Evolutionary conservation across 2,113 vertebrate species (phyloP).

Genomic region (Siphamia tubifer): DNA sequence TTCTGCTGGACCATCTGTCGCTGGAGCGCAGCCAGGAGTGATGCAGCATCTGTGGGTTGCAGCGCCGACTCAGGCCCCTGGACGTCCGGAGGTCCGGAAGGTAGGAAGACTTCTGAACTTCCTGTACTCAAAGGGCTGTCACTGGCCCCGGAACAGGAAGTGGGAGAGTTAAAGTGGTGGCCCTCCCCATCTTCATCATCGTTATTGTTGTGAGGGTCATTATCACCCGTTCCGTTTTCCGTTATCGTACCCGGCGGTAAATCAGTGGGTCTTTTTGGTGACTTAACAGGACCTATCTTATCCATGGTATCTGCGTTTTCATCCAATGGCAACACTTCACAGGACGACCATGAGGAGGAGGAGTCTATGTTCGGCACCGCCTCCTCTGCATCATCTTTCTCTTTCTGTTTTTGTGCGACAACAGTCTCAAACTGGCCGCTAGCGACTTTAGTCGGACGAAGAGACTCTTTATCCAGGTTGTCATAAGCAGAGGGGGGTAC

Average conservation of each 20-base stretch:
- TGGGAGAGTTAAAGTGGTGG: slow-evolving; percentile 62
- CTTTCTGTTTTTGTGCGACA: neutral
- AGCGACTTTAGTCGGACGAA: neutral
- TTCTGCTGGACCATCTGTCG: slow-evolving; percentile 78
- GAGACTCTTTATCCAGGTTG: slow-evolving; percentile 43
- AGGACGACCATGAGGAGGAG: slow-evolving; percentile 64
- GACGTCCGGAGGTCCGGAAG: slow-evolving; percentile 59
- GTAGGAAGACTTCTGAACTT: slow-evolving; percentile 82
- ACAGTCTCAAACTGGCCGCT: neutral
- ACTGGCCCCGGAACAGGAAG: slow-evolving; percentile 62
- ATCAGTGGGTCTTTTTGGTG: slow-evolving; percentile 20
- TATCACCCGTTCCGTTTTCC: neutral
- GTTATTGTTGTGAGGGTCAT: neutral
- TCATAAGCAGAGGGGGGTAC: slow-evolving; percentile 69
- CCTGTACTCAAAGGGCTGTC: slow-evolving; percentile 72
- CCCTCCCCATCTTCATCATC: neutral
- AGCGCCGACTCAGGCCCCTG: slow-evolving; percentile 23
- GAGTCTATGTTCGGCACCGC: slow-evolving; percentile 24
- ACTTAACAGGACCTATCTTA: neutral
- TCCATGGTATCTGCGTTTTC: slow-evolving; percentile 1
- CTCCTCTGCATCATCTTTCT: neutral
- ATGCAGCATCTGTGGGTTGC: slow-evolving; percentile 31
- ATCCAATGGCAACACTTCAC: slow-evolving; percentile 52
- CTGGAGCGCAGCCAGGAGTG: slow-evolving; percentile 58
- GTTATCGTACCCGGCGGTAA: slow-evolving; percentile 24